A percentile compares a stretch with the other conserved stretches of the same genome.
Evolutionary conservation across 2,113 vertebrate species (phyloP).

Genomic region (Datnioides undecimradiatus): DNA sequence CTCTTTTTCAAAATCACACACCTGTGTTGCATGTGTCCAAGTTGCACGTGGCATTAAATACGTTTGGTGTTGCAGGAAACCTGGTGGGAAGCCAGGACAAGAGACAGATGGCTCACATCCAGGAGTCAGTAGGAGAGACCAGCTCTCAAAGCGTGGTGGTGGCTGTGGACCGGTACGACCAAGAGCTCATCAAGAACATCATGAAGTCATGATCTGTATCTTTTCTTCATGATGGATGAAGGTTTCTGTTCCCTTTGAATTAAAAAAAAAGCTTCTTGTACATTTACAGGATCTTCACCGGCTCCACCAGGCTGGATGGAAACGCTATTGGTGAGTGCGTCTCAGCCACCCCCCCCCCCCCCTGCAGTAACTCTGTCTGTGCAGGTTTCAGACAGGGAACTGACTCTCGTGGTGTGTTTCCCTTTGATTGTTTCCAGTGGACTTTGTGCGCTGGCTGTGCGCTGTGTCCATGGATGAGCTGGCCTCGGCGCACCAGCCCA

Average conservation of each 20-base stretch:
- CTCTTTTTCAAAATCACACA: background rate
- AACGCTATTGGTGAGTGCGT: constrained; percentile 92
- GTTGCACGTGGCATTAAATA: constrained; percentile 20
- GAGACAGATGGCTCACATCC: constrained; percentile 95
- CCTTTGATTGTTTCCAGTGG: constrained; percentile 83
- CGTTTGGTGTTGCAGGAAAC: constrained; percentile 84
- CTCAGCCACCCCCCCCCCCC: no score
- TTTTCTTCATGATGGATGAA: background rate
- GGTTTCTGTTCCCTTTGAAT: background rate
- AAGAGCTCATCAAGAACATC: background rate
- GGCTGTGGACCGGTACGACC: constrained; percentile 93
- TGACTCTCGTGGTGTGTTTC: background rate
- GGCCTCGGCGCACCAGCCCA: constrained; percentile 93
- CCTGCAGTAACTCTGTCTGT: background rate
- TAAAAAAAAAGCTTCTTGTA: constrained; percentile 27
- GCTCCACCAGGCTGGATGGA: constrained; percentile 95
- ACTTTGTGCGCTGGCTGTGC: constrained; percentile 97
- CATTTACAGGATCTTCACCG: constrained; percentile 94
- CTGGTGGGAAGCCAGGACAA: constrained; percentile 93
- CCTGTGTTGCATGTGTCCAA: background rate
- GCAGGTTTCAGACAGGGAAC: background rate
- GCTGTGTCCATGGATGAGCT: constrained; percentile 98
- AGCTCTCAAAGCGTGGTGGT: constrained; percentile 99
- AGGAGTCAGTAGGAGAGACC: constrained; percentile 97
- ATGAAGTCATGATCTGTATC: background rate